Conservation (phyloP, 2,888 invertebrate genomes). For the Biston stratarius region DNA sequence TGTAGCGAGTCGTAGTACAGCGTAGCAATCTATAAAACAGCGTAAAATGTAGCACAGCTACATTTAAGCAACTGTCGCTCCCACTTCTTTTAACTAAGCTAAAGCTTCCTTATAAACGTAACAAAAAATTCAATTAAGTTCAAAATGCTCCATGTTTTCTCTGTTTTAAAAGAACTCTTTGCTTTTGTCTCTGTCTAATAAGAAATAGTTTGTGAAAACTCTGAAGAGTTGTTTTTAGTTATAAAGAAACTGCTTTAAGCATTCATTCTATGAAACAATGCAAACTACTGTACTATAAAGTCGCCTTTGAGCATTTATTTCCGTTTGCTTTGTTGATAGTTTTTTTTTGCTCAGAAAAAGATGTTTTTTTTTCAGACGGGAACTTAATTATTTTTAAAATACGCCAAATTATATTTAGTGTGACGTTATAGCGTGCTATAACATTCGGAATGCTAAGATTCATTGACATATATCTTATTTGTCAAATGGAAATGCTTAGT, state of each 20-base stretch:
- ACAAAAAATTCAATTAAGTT: constrained; percentile 16
- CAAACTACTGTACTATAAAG: not conserved
- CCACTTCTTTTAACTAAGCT: not conserved
- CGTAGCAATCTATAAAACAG: not conserved
- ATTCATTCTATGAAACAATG: not conserved
- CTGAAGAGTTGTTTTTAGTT: not conserved
- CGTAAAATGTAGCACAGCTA: not conserved
- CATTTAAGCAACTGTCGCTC: not conserved
- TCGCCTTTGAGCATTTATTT: constrained; percentile 4
- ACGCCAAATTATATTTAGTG: too few species aligned
- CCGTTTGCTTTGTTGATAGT: not conserved
- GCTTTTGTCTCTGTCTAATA: constrained; percentile 35
- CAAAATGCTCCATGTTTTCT: constrained; percentile 14
- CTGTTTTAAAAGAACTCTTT: constrained; percentile 18
- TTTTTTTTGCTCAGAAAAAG: not conserved
- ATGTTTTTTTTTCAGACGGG: not conserved
- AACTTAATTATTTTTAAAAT: too few species aligned
- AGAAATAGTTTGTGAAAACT: constrained; percentile 27
- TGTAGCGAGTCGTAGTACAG: not conserved
- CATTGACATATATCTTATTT: too few species aligned
- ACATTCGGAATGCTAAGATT: too few species aligned
- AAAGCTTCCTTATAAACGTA: constrained; percentile 3
- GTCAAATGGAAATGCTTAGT: too few species aligned
- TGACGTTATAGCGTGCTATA: too few species aligned
- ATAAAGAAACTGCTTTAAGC: not conserved